phyloP scores from a whole-genome alignment of 2,113 vertebrate genomes.

The Vireo altiloquus region DNA sequence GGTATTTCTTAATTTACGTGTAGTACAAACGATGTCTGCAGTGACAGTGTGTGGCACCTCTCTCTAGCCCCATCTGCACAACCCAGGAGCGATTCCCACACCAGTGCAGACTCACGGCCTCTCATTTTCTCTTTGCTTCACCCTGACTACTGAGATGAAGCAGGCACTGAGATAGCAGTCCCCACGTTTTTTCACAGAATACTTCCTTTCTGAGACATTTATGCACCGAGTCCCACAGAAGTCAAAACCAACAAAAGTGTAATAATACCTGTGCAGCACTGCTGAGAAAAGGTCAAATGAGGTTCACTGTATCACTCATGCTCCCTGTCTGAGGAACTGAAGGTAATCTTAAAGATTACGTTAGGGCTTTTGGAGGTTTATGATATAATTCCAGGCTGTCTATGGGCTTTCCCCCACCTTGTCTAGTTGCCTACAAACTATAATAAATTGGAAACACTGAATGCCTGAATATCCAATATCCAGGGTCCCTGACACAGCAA shows the following conservation, averaged over 20 bases:
- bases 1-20: neutral
- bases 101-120: neutral
- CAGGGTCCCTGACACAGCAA: neutral
- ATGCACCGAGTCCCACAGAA: neutral
- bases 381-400: slow-evolving; percentile 3
- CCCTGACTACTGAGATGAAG: neutral
- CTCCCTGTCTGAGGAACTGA: neutral
- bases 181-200: neutral
- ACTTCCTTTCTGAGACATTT: neutral
- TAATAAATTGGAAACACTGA: slow-evolving; percentile 18
- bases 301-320: neutral
- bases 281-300: slow-evolving; percentile 6
- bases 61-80: neutral
- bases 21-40: neutral
- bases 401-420: slow-evolving; percentile 9
- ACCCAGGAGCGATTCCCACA: neutral
- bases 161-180: neutral
- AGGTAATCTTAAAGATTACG: slow-evolving; percentile 23
- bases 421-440: slow-evolving; percentile 46
- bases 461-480: neutral
- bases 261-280: neutral
- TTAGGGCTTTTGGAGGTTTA: slow-evolving; percentile 42
- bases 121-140: neutral
- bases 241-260: neutral
- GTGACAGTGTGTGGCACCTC: neutral